These are phyloP conservation scores for Calameuta idolon DNA, from an alignment of 2,888 invertebrate species.

Conservation along the genomic window DNA sequence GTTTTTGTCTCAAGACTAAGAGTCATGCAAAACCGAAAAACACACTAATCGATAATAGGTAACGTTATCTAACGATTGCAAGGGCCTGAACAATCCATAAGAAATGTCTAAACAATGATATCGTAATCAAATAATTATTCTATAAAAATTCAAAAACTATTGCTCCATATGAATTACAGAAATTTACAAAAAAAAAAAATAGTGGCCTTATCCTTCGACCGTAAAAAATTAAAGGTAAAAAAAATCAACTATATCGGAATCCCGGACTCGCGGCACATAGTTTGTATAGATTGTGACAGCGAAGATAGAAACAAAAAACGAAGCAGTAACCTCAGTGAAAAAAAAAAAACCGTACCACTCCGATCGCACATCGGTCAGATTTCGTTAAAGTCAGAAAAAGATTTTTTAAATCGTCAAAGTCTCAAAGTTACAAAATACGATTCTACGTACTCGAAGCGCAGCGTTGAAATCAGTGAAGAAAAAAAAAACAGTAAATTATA, in stretches of 20 bases:
- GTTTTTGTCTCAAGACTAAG: neutral
- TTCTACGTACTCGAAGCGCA: neutral
- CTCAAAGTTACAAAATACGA: neutral
- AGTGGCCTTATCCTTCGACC: too few species aligned
- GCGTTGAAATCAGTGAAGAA: neutral
- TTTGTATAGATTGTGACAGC: neutral
- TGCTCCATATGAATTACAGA: neutral
- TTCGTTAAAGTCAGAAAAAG: neutral
- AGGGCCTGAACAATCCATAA: neutral
- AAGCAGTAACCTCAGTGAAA: neutral
- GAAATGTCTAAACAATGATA: neutral
- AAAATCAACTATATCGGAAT: neutral
- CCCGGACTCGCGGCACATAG: neutral
- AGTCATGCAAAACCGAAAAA: neutral
- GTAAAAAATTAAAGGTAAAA: neutral
- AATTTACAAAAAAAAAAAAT: neutral
- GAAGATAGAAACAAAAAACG: neutral
- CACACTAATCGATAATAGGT: neutral
- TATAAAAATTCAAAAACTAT: neutral
- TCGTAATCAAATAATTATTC: neutral
- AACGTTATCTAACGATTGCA: neutral
- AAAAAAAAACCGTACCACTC: neutral
- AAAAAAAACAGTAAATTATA: neutral
- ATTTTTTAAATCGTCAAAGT: neutral
- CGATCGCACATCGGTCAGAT: neutral